Evolutionary conservation across 1,140 invertebrate species (phyloP), one percentile per base, ranked within the genome.

Genomic region (Pseudomyrmex sp.): DNA sequence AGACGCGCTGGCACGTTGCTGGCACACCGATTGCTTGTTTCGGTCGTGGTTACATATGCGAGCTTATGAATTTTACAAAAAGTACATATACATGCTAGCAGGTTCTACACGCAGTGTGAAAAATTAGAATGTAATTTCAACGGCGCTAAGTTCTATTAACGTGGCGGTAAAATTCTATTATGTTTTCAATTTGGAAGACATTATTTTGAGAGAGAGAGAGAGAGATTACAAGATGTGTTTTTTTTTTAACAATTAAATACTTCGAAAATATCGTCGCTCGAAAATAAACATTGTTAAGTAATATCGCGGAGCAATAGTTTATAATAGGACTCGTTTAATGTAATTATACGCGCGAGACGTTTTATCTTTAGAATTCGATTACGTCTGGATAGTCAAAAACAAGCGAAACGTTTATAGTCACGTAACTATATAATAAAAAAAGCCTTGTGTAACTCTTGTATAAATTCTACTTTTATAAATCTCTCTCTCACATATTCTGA

Each of bases 1-100:
- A 88, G 80, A 68, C 83, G 73, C 65, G 23, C 23, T 59, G 54
- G 59, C 54, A 70, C 50, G 54, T 50, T 59, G 66, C 56, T 61
- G 35, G 35, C 35, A 35, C 35, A 59, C 76, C 76, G 76, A 80
- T 80, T 79, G 62, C 75, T 77, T 15, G 15, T 59, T 70, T 70
- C 76, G 12, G 7, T 18, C 7, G 54, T 35, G 69, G 18, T 52
- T 15, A 35, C 13, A 54, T 18, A 50, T 15, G 18, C 20, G 82
- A 79, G 73, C 52, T 80, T 77, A 44, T 59, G 18, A 26, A 13
- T 48, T 76, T 68, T 13, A 15, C 58, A 56, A 77, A 54, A 76
- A 35, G 5, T 56, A 77, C 12, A 44, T 66, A 35, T 35, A 5
- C 35, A 7, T 35, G 7, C 35, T 7, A 35, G 35, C 18, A 35